Evolutionary conservation across 2,888 invertebrate genomes (phyloP), one percentile per base, ranked within the genome.

Genomic region (Argyresthia albistria): DNA sequence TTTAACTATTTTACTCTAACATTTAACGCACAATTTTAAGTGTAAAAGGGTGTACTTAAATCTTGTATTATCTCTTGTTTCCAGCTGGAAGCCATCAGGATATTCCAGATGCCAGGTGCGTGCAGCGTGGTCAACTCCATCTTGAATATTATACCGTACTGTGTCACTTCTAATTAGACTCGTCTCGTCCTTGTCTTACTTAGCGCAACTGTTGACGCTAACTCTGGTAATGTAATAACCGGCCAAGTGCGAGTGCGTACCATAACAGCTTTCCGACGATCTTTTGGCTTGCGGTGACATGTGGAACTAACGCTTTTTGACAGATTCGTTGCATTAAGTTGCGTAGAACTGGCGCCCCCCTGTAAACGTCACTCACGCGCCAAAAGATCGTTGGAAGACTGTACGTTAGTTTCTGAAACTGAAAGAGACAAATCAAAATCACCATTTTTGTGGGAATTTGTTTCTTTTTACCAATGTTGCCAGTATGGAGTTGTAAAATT

Each of bases 111-210:
- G 68, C 64, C 70, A 60, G 73, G 64, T 56, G 60, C 69, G 53
- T 78, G 81, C 64, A 71, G 75, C 65, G 68, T 83, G 60, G 75
- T 83, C 61, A 76, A 73, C 66, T 71, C 76, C 14, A 77, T 84
- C 63, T 71, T 84, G 58, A 80, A 77, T 65, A 77, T 69, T 60
- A 81, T 83, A 56, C 83, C 81, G 8, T 83, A 81, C 71, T 84
- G 84, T 65, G 72, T 76, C 59, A 76, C 80, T 59, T 69, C 71
- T 59, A 72, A 63, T 56, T 76, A 64, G 39, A 48, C 11, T 14
- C 47, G 35, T 25, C n/a, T 10, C 4, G 11, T 15, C 16, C 16
- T 25, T 25, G 25, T 25, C 25, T 25, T 6, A 25, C 25, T 43
- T 8, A 43, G 6, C 43, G 8, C 11, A 8, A 43, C 8, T 12